phyloP scores from a whole-genome alignment of 2,113 vertebrate genomes.

The Tachysurus vachellii region DNA sequence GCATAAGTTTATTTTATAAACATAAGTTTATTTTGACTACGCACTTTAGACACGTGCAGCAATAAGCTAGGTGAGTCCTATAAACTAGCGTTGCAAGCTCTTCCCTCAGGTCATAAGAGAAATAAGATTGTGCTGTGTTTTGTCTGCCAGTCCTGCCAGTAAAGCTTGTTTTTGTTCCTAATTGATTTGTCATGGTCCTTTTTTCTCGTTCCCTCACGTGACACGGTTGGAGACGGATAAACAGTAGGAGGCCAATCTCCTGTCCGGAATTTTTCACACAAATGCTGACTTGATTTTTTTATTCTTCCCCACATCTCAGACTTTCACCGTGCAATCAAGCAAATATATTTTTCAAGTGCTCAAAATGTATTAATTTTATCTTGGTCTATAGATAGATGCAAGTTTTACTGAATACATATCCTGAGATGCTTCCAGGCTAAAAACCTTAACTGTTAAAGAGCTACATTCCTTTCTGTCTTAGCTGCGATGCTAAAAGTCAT shows the following conservation, averaged over 20 bases:
- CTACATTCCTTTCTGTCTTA: not conserved
- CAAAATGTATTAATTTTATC: not conserved
- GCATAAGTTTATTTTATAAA: not conserved
- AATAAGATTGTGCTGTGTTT: not conserved
- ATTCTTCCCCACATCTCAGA: not conserved
- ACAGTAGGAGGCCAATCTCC: not conserved
- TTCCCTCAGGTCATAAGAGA: not conserved
- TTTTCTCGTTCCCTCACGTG: not conserved
- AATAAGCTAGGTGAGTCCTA: not conserved
- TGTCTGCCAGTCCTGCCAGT: not conserved
- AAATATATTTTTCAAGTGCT: not conserved
- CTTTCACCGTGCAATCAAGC: not conserved
- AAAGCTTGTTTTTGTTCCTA: not conserved
- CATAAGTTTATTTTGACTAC: not conserved
- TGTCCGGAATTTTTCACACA: not conserved
- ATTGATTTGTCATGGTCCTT: constrained; percentile 16
- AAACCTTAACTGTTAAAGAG: not conserved
- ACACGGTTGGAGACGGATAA: not conserved
- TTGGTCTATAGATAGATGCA: not conserved
- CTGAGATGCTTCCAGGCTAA: not conserved
- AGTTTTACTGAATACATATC: not conserved
- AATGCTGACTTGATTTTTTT: not conserved
- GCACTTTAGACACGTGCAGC: not conserved
- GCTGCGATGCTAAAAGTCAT: not conserved
- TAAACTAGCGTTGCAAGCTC: not conserved